phyloP scores from a whole-genome alignment of 2,113 vertebrate species.

The Myiagra hebetior region DNA sequence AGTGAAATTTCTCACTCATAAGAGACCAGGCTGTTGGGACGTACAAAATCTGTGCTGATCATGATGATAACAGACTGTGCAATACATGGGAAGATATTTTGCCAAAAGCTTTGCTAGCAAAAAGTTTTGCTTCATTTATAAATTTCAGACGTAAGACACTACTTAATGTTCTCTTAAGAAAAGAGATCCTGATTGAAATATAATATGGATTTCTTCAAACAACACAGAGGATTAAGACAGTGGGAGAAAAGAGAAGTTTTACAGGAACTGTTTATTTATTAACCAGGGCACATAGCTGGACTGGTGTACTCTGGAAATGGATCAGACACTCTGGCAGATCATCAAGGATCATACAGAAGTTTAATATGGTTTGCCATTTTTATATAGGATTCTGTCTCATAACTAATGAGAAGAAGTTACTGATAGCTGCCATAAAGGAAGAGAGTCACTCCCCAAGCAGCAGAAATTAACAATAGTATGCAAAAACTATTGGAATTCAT shows the following conservation, averaged over 20 bases:
- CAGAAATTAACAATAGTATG: neutral
- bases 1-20: conserved; percentile 10
- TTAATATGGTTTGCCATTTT: neutral
- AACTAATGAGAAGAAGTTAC: neutral
- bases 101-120: neutral
- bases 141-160: neutral
- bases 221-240: neutral
- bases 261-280: conserved; percentile 47
- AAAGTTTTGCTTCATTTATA: neutral
- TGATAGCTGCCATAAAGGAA: conserved; percentile 1
- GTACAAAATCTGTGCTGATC: conserved; percentile 37
- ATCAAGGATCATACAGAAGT: neutral
- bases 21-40: conserved; percentile 43
- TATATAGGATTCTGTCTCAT: neutral
- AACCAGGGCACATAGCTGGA: neutral
- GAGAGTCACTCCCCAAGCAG: neutral
- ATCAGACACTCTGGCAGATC: conserved; percentile 14
- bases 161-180: neutral
- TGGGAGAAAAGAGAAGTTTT: conserved; percentile 26
- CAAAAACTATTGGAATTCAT: neutral
- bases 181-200: neutral
- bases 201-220: conserved; percentile 8
- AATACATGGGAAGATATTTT: neutral
- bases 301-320: neutral
- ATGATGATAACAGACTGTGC: neutral